Evolutionary conservation across 1,140 invertebrate species (phyloP).

Genomic region (Orius insidiosus): DNA sequence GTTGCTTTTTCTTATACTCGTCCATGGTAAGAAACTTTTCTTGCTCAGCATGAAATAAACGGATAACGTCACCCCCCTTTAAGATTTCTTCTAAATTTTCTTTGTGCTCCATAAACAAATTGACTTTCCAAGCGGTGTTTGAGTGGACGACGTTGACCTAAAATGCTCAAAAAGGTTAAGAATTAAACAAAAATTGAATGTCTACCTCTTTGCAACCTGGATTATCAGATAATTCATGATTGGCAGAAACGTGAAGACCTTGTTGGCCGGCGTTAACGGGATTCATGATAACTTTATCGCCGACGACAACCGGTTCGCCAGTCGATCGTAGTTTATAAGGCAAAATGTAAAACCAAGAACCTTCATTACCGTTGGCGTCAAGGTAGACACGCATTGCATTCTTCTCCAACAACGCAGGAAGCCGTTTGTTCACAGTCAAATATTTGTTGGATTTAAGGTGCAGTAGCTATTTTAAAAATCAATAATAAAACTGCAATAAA

Average conservation of each 20-base stretch:
- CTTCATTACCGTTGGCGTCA: slow-evolving; percentile 94
- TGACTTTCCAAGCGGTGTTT: slow-evolving; percentile 94
- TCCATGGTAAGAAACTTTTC: slow-evolving; percentile 99
- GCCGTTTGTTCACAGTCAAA: slow-evolving; percentile 91
- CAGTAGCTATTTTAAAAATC: too few species aligned
- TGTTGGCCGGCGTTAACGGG: slow-evolving; percentile 91
- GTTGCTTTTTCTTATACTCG: slow-evolving; percentile 82
- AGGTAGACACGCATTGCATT: slow-evolving; percentile 97
- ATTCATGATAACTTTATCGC: slow-evolving; percentile 93
- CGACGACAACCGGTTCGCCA: slow-evolving; percentile 94
- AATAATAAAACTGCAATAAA: too few species aligned
- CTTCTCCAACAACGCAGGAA: slow-evolving; percentile 91
- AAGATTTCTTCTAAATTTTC: slow-evolving; percentile 92
- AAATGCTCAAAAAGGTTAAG: slow-evolving; percentile 7
- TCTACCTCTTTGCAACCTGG: slow-evolving; percentile 84
- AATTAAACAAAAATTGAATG: neutral
- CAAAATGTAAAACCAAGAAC: slow-evolving; percentile 97
- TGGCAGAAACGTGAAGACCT: slow-evolving; percentile 82
- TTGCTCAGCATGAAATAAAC: slow-evolving; percentile 96
- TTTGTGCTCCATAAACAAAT: slow-evolving; percentile 87
- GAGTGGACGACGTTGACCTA: slow-evolving; percentile 86
- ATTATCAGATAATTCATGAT: slow-evolving; percentile 84
- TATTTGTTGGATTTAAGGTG: slow-evolving; percentile 99
- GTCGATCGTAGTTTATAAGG: slow-evolving; percentile 92
- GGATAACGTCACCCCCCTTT: slow-evolving; percentile 95